A percentile compares a stretch with the other conserved stretches of the same genome.
These are phyloP conservation scores for Rhopalosiphum padi DNA, from an alignment of 1,140 invertebrate species.

Conservation along the genomic window DNA sequence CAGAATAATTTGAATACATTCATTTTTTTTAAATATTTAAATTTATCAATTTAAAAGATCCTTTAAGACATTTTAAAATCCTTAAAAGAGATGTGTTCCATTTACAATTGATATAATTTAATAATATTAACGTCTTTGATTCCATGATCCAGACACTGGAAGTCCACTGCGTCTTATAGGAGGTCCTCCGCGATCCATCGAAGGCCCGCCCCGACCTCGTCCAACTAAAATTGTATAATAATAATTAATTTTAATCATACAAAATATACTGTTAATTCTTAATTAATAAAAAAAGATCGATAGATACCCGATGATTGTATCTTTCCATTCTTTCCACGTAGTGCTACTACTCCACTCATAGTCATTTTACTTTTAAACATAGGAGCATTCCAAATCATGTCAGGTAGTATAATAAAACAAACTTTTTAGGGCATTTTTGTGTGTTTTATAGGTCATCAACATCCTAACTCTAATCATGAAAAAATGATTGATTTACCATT, in stretches of 20 bases:
- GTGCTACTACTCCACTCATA: conserved; percentile 78
- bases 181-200: conserved; percentile 46
- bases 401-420: conserved; percentile 97
- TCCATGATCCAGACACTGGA: conserved; percentile 41
- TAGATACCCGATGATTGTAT: conserved; percentile 89
- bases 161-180: conserved; percentile 58
- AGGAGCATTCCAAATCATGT: conserved; percentile 99
- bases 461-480: too few species aligned
- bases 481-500: too few species aligned
- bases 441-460: too few species aligned
- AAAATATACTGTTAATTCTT: not conserved
- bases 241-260: not conserved
- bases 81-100: not conserved
- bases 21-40: not conserved
- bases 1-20: not conserved
- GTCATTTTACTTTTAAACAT: conserved; percentile 98
- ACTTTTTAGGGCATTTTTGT: conserved; percentile 73
- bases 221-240: conserved; percentile 54
- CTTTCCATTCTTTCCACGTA: conserved; percentile 94
- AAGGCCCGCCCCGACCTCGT: conserved; percentile 57
- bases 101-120: not conserved
- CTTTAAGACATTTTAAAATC: not conserved
- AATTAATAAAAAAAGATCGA: conserved; percentile 58
- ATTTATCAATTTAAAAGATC: not conserved
- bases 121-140: conserved; percentile 35